Evolutionary conservation across 1,140 invertebrate genomes (phyloP), one percentile per base, ranked within the genome.

Genomic region (Musca domestica): DNA sequence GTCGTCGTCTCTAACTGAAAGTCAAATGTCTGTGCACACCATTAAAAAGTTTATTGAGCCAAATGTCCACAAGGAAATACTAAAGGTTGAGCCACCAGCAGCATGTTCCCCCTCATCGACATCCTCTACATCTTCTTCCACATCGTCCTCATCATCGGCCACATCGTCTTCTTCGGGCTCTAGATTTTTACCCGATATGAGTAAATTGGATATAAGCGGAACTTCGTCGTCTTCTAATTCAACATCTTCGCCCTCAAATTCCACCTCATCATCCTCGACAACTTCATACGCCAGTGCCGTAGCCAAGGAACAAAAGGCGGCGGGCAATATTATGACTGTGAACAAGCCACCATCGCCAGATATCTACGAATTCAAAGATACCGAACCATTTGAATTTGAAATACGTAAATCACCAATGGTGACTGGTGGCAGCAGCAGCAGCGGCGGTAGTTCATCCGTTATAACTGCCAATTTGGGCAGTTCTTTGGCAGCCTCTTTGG

Each of bases 341-440:
- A 51, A 46, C 22, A 77, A 78, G 56, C 47, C 74, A 6, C 70
- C 72, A 2, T 75, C 78, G 23, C 76, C 78, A 72, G 92, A 93
- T 80, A 88, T 93, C 75, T 95, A 95, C 73, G 92, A 95, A 80
- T 95, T 95, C 74, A 94, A 94, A 81, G 92, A 95, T 83, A 91
- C 91, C 0, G 92, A 94, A 81, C 91, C 92, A 0, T 93, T 93
- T 74, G 91, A 93, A 78, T 89, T 93, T 72, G 90, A 92, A 80
- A 86, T 90, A 10, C 85, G 78, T 17, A 81, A 81, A 49, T 74
- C 78, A 6, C 74, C 77, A n/a, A 76, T 79, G 75, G 70, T 65
- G 0, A 7, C 74, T 2, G 34, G 64, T 5, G 23, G n/a, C 15
- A 27, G 30, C 54, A 34, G 34, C n/a, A n/a, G n/a, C n/a, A 41